Base-by-base conservation (phyloP, 2,888 invertebrate genomes). In the Eudemis profundana region DNA sequence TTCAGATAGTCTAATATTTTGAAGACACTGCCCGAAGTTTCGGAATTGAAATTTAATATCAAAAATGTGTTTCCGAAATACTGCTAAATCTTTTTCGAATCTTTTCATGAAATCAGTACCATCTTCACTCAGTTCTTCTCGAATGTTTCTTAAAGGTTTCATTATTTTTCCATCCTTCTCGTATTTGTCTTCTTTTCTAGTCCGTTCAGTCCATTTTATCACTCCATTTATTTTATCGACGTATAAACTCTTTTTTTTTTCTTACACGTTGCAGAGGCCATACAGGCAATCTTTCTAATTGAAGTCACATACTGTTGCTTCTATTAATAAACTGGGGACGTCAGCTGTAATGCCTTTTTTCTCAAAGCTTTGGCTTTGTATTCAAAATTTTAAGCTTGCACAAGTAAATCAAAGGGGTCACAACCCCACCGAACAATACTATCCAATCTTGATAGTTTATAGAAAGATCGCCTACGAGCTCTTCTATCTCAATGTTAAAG, bases 21-120 rank as follows among this genome's bases (percentile, higher is more conserved):
- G 19, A 19, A 60, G 17, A n/a, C 60, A 60, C 19, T 49, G 15
- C 23, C 60, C 21, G 33, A 49, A 60, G n/a, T 47, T 49, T 14
- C 21, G 47, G 33, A 40, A 61, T 27, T 61, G 60, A 38, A 15
- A 8, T 50, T 61, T 61, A 12, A 61, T 59, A 59, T 59, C 47
- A 33, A 19, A 59, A n/a, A 59, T 36, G 19, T 59, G 59, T 14
- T 46, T 59, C 10, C 17, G 29, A 33, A 57, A 57, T 5, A 3
- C 3, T 10, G 27, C 21, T 2, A 51, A 4, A 42, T 54, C 54
- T 42, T 54, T 29, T 42, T 40, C 54, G 12, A 27, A 54, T 27
- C 3, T 23, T 27, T 54, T n/a, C 54, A 46, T 46, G 40, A 8
- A 44, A 19, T 19, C 19, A 19, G 17, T 19, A 12, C 10, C 19